Evolutionary conservation across 1,140 invertebrate genomes (phyloP).

Genomic region (Gonioctena quinquepunctata): DNA sequence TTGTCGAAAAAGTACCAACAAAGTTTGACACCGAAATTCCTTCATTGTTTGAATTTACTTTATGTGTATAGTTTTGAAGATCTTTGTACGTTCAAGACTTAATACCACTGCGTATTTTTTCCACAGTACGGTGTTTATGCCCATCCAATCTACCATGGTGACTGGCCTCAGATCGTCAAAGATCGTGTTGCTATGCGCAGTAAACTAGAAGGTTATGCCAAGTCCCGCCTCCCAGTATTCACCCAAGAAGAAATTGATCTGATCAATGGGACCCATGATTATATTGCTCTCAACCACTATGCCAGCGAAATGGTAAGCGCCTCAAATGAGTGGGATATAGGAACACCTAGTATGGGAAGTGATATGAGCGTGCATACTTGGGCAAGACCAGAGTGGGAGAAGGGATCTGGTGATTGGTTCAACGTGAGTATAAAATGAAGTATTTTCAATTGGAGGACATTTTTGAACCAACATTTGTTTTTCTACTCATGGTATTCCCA

Average conservation of each 20-base stretch:
- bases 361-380: neutral
- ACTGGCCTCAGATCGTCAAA: conserved; percentile 67
- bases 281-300: conserved; percentile 43
- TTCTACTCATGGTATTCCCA: too few species aligned
- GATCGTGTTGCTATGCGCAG: conserved; percentile 62
- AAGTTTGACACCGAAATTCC: too few species aligned
- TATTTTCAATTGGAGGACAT: too few species aligned
- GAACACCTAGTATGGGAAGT: neutral
- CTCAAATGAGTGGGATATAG: neutral
- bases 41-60: too few species aligned
- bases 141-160: conserved; percentile 67
- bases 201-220: conserved; percentile 63
- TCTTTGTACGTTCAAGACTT: too few species aligned
- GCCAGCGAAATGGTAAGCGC: neutral
- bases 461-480: too few species aligned
- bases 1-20: too few species aligned
- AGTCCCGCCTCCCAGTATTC: conserved; percentile 66
- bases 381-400: neutral
- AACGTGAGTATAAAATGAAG: too few species aligned
- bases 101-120: too few species aligned
- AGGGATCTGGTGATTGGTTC: neutral
- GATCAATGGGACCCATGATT: conserved; percentile 56
- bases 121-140: conserved; percentile 66
- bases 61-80: too few species aligned
- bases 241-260: conserved; percentile 62